Conservation (phyloP, 2,888 invertebrate genomes). For the Cremastinae sp. region DNA sequence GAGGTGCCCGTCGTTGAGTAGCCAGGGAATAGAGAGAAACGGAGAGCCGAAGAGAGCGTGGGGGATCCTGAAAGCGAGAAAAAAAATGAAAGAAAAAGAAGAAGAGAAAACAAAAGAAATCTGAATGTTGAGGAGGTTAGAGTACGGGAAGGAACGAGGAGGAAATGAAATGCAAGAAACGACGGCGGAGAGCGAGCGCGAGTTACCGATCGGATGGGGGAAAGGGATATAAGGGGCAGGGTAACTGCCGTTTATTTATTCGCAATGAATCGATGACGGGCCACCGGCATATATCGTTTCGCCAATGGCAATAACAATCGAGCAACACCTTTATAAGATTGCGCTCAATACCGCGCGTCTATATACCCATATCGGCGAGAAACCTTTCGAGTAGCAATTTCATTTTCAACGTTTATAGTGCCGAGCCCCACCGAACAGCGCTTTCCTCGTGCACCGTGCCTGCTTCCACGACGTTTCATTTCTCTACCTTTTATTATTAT, state of each 20-base stretch:
- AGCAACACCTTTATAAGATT: conserved; percentile 48
- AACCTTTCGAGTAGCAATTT: conserved; percentile 30
- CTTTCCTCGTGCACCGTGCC: conserved; percentile 3
- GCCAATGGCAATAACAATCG: conserved; percentile 63
- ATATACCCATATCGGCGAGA: conserved; percentile 1
- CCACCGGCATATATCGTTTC: conserved; percentile 65
- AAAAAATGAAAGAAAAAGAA: conserved; percentile 33
- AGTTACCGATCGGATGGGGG: conserved; percentile 12
- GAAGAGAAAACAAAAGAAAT: no score
- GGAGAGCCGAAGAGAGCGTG: conserved; percentile 19
- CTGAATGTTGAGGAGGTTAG: conserved; percentile 23
- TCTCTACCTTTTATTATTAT: background rate
- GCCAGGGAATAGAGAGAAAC: conserved; percentile 14
- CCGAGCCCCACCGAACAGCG: background rate
- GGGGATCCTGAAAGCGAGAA: conserved; percentile 33
- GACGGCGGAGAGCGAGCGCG: conserved; percentile 16
- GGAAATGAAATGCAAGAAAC: conserved; percentile 3
- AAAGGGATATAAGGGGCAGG: conserved; percentile 6
- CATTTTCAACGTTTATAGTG: conserved; percentile 19
- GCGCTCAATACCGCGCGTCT: conserved; percentile 17
- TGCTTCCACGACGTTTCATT: background rate
- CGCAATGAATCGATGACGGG: conserved; percentile 70
- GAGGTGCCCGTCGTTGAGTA: background rate
- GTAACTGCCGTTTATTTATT: conserved; percentile 65
- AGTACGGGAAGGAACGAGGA: conserved; percentile 24